A percentile compares a stretch with the other conserved stretches of the same genome.
Evolutionary conservation across 2,113 vertebrate species (phyloP).

Genomic region (Danionella cerebrum): DNA sequence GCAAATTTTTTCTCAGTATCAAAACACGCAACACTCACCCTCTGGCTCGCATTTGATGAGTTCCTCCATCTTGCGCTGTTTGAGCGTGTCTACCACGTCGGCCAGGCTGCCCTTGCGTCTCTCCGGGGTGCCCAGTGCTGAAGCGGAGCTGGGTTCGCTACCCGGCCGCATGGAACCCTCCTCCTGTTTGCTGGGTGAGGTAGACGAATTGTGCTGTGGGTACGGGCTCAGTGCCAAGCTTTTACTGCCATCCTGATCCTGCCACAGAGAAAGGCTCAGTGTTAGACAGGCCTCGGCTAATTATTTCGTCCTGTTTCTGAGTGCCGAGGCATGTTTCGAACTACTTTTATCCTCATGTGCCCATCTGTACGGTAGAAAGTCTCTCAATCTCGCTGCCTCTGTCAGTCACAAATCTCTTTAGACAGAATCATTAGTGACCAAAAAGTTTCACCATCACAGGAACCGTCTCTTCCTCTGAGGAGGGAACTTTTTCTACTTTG

Average conservation of each 20-base stretch:
- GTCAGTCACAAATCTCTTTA: neutral
- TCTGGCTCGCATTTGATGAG: conserved; percentile 97
- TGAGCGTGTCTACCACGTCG: conserved; percentile 95
- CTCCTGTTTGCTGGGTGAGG: conserved; percentile 89
- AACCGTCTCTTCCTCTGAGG: conserved; percentile 14
- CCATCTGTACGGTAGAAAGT: conserved; percentile 44
- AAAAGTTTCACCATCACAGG: conserved; percentile 7
- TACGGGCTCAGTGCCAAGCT: conserved; percentile 84
- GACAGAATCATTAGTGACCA: conserved; percentile 1
- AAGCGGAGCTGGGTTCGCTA: conserved; percentile 75
- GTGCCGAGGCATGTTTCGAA: conserved; percentile 44
- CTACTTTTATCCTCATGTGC: conserved; percentile 49
- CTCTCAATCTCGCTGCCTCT: neutral
- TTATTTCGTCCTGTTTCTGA: conserved; percentile 42
- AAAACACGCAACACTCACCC: conserved; percentile 69
- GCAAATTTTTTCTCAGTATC: neutral
- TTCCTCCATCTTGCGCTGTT: conserved; percentile 98
- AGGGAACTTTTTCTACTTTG: conserved; percentile 32
- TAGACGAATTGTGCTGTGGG: conserved; percentile 92
- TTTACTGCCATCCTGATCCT: conserved; percentile 94
- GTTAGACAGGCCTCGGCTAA: conserved; percentile 39
- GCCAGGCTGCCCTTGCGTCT: conserved; percentile 96
- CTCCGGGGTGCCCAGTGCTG: conserved; percentile 85
- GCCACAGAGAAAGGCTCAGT: conserved; percentile 20
- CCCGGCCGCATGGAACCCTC: conserved; percentile 81